A percentile compares a stretch with the other conserved stretches of the same genome.
Evolutionary conservation across 2,888 invertebrate species (phyloP).

Genomic region (Agonopterix subpropinquella): DNA sequence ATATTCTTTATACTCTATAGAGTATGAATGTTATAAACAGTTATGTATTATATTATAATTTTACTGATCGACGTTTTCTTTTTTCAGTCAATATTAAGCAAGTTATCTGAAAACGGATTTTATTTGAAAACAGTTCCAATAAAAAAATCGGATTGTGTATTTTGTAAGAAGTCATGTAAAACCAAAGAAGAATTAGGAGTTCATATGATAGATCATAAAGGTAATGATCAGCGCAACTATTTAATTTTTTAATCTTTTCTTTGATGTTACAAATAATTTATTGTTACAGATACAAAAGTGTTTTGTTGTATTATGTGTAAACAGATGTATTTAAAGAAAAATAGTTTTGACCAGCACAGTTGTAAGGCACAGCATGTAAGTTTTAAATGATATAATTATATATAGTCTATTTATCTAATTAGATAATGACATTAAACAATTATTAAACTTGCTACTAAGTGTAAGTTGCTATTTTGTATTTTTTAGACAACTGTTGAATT

Average conservation of each 20-base stretch:
- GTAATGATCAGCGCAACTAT: slow-evolving; percentile 19
- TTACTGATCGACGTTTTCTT: slow-evolving; percentile 4
- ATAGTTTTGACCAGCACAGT: slow-evolving; percentile 37
- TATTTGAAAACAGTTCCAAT: slow-evolving; percentile 37
- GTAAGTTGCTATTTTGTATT: too few relatives aligned
- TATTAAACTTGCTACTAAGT: too few relatives aligned
- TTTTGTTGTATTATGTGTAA: slow-evolving; percentile 50
- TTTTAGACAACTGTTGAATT: too few relatives aligned
- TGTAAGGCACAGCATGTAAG: slow-evolving; percentile 23
- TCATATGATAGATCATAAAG: slow-evolving; percentile 49
- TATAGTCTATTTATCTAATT: too few relatives aligned
- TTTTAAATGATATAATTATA: too few relatives aligned
- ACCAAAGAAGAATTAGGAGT: slow-evolving; percentile 47
- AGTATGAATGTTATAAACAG: slow-evolving; percentile 2
- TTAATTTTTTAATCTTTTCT: neutral
- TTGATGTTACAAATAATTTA: neutral
- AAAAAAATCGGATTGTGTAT: slow-evolving; percentile 39
- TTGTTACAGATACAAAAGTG: slow-evolving; percentile 45
- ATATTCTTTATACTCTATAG: too few relatives aligned
- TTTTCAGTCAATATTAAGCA: slow-evolving; percentile 51
- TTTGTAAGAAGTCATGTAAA: slow-evolving; percentile 46
- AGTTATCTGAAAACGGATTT: slow-evolving; percentile 53
- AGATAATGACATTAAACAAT: too few relatives aligned
- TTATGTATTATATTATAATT: neutral
- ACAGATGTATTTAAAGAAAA: slow-evolving; percentile 48